Conservation (phyloP, 2,888 invertebrate genomes). For the Kuschelorhynchus macadamiae region DNA sequence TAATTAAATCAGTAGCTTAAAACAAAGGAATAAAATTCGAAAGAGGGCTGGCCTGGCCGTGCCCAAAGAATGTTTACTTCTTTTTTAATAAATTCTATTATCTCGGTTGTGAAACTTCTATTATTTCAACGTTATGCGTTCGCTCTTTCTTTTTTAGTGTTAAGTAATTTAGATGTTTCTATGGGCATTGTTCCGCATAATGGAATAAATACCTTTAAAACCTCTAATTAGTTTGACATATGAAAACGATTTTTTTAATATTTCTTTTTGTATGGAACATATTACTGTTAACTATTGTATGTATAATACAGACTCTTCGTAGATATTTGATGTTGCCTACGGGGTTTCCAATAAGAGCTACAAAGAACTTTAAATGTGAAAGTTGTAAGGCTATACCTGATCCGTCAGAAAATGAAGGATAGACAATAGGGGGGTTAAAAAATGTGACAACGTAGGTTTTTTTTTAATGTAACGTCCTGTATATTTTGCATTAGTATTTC, state of each 20-base stretch:
- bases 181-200: background rate
- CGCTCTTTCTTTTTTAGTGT: constrained; percentile 33
- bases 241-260: background rate
- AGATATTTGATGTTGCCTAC: no score
- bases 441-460: no score
- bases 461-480: no score
- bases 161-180: constrained; percentile 1
- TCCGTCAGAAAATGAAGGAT: no score
- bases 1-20: constrained; percentile 20
- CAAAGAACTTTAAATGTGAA: no score
- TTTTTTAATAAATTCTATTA: constrained; percentile 22
- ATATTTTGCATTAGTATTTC: no score
- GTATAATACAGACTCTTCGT: no score
- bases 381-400: no score
- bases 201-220: background rate
- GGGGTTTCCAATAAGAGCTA: no score
- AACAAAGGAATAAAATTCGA: constrained; percentile 9
- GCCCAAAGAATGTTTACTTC: constrained; percentile 1
- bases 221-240: background rate
- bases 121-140: constrained; percentile 29
- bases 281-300: no score
- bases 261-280: no score
- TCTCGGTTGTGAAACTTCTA: constrained; percentile 22
- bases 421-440: no score
- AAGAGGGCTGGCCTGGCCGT: constrained; percentile 25